Conservation (phyloP, 2,888 invertebrate species). For the Pharmacophagus antenor region DNA sequence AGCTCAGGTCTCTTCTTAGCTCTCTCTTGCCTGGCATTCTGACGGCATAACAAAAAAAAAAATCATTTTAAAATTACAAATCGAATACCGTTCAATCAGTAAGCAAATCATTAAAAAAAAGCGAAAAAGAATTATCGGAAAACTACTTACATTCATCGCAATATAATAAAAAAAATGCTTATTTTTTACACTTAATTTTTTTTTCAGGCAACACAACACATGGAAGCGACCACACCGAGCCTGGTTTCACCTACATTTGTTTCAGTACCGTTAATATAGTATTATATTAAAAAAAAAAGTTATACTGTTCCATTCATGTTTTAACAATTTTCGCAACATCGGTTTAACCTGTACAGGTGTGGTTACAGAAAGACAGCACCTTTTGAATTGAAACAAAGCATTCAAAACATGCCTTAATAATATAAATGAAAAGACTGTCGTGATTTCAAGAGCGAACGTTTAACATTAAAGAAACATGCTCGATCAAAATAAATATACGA, state of each 20-base stretch:
- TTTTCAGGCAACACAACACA: conserved; percentile 4
- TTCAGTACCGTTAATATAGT: neutral
- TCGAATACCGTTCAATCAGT: neutral
- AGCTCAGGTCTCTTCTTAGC: conserved; percentile 32
- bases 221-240: neutral
- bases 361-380: neutral
- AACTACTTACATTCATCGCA: conserved; percentile 22
- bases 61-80: conserved; percentile 1
- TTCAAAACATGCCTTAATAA: neutral
- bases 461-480: neutral
- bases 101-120: conserved; percentile 24
- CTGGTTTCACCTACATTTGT: neutral
- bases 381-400: neutral
- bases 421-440: neutral
- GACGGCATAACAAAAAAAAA: conserved; percentile 43
- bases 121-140: conserved; percentile 16
- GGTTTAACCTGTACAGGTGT: neutral
- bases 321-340: neutral
- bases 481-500: neutral
- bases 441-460: neutral
- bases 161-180: conserved; percentile 17
- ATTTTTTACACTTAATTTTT: neutral
- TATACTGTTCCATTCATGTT: neutral
- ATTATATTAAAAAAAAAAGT: neutral
- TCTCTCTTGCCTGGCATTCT: conserved; percentile 40